Conservation (phyloP, 1,140 invertebrate genomes). For the Halesus radiatus region DNA sequence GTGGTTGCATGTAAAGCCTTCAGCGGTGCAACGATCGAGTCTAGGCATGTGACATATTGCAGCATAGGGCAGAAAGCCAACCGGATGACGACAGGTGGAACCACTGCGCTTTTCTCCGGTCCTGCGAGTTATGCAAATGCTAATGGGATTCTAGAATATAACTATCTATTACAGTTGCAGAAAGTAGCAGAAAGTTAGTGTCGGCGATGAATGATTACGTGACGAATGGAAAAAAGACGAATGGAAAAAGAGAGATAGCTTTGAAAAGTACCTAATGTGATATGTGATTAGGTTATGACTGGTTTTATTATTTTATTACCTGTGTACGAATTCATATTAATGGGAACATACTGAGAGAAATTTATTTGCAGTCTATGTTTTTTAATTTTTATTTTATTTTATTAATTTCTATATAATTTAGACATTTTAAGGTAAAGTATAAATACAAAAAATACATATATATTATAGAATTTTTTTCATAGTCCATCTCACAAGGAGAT, state of each 20-base stretch:
- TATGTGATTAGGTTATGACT: not conserved
- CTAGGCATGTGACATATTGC: conserved; percentile 33
- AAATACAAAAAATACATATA: no score
- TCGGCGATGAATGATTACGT: not conserved
- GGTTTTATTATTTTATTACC: not conserved
- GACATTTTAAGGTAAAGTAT: no score
- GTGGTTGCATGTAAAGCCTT: not conserved
- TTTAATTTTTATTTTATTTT: no score
- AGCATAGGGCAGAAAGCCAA: conserved; percentile 25
- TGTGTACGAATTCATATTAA: not conserved
- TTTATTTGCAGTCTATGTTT: not conserved
- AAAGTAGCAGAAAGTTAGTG: not conserved
- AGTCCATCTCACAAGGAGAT: no score
- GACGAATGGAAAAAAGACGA: not conserved
- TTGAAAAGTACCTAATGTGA: not conserved
- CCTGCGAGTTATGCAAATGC: conserved; percentile 33
- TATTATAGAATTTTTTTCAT: no score
- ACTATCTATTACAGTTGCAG: conserved; percentile 22
- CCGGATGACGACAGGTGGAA: conserved; percentile 44
- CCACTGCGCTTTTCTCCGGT: conserved; percentile 41
- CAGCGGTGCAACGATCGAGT: not conserved
- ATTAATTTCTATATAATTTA: no score
- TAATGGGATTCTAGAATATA: conserved; percentile 20
- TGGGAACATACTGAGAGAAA: not conserved
- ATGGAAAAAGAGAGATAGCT: not conserved